These are phyloP conservation scores for Opisthograptis luteolata DNA, from an alignment of 2,888 invertebrate species.

Conservation along the genomic window DNA sequence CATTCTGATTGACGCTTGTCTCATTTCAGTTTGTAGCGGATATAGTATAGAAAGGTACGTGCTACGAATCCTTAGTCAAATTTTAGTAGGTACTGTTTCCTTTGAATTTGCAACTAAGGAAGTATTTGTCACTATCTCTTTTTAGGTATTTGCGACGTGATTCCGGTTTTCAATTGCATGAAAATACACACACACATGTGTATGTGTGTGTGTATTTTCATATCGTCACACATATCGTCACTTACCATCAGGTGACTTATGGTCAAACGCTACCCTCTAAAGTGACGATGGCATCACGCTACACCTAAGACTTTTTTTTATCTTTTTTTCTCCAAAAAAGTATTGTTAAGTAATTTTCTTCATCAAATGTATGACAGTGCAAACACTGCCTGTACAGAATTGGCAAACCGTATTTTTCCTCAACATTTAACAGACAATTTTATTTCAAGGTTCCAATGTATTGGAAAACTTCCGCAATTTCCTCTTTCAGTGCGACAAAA, in stretches of 20 bases:
- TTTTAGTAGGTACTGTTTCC: background rate
- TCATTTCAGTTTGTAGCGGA: background rate
- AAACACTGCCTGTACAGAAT: constrained; percentile 5
- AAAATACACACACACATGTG: too few relatives aligned
- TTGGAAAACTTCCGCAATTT: constrained; percentile 30
- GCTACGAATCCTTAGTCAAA: background rate
- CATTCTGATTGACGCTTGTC: constrained; percentile 37
- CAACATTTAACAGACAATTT: constrained; percentile 22
- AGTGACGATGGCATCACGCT: too few relatives aligned
- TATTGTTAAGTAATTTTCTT: background rate
- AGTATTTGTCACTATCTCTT: background rate
- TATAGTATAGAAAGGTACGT: background rate
- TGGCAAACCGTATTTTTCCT: constrained; percentile 11
- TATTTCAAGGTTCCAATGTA: constrained; percentile 29
- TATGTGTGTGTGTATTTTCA: too few relatives aligned
- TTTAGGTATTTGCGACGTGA: too few relatives aligned
- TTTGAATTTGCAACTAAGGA: background rate
- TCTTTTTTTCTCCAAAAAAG: too few relatives aligned
- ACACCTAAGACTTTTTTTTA: too few relatives aligned
- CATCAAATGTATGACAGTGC: too few relatives aligned
- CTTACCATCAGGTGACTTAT: too few relatives aligned
- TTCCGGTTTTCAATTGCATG: too few relatives aligned
- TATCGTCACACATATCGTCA: too few relatives aligned
- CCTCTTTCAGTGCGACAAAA: constrained; percentile 19
- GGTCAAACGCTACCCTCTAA: too few relatives aligned